Base-by-base conservation (phyloP, 2,113 vertebrate genomes). In the Amazona guildingii region DNA sequence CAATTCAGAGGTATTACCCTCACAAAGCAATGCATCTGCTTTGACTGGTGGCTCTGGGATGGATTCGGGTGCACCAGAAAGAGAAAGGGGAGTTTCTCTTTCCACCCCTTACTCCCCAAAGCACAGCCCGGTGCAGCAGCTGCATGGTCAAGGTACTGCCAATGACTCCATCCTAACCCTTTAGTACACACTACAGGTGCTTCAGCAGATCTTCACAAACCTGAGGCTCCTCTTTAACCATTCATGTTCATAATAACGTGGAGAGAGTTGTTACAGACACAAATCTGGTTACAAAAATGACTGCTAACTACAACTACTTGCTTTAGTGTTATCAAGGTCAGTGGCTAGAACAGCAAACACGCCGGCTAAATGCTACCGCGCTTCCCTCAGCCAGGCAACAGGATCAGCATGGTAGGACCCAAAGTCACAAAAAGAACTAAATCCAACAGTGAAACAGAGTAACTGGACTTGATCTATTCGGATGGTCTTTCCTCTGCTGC, bases 21-120 rank as follows among this genome's bases (percentile, higher is more conserved):
- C 18, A 1, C 24, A 0, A 17, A 55, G 11, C 54, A 21, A 25
- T 0, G 9, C 10, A 4, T 7, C 77, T 31, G 21, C 63, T 39
- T 8, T 0, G 6, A 19, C 19, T 10, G 41, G 80, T 39, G 33
- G 43, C 10, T 41, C 51, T 1, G 61, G n/a, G 54, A 24, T 2
- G 41, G 44, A 6, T 79, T 33, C 31, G 11, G 64, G 19, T 7
- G 41, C 61, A 3, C 19, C 5, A 2, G 61, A 11, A 15, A 39
- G 57, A 41, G 55, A 29, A 67, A 64, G 12, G 35, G 63, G 29
- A 82, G 37, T 28, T 59, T 21, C 80, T 69, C 66, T 57, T 67
- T 6, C 51, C 84, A 35, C 57, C 57, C n/a, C 35, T 35, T 35
- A 21, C 57, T 59, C 57, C n/a, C 57, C 57, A 59, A 35, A 59